Evolutionary conservation across 1,140 invertebrate species (phyloP).

Genomic region (Megalonaias nervosa): DNA sequence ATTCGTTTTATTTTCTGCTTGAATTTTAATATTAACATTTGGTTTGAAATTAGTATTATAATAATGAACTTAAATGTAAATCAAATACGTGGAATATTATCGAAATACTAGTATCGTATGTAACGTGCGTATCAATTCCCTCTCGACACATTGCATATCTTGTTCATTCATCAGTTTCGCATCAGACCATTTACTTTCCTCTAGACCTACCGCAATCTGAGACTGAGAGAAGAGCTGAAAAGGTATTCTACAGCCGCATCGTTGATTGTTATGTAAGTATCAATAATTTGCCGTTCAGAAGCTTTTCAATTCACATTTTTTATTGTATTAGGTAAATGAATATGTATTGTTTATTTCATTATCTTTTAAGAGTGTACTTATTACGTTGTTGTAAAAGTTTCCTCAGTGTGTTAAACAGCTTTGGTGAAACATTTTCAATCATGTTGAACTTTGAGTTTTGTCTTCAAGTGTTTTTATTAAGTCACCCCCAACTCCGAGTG

Average conservation of each 20-base stretch:
- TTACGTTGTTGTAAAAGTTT: neutral
- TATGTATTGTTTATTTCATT: neutral
- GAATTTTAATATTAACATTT: too few species aligned
- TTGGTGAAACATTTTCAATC: neutral
- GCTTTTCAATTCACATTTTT: too few species aligned
- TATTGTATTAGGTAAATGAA: too few species aligned
- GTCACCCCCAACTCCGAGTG: slow-evolving; percentile 93
- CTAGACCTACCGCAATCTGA: slow-evolving; percentile 86
- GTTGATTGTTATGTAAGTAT: slow-evolving; percentile 89
- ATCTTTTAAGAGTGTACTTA: neutral
- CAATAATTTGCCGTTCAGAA: neutral
- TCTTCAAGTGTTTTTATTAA: slow-evolving; percentile 69
- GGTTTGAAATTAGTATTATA: too few species aligned
- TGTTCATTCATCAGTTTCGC: too few species aligned
- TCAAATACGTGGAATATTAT: too few species aligned
- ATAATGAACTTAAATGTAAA: too few species aligned
- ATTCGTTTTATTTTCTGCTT: too few species aligned
- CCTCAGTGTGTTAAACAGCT: neutral
- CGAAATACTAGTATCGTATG: too few species aligned
- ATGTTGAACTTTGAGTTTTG: neutral
- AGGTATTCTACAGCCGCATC: slow-evolving; percentile 86
- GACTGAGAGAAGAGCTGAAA: slow-evolving; percentile 86
- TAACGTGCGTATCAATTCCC: too few species aligned
- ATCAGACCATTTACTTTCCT: slow-evolving; percentile 24
- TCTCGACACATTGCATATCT: too few species aligned